Conservation (phyloP, 2,888 invertebrate species). For the Sinotaia quadrata region DNA sequence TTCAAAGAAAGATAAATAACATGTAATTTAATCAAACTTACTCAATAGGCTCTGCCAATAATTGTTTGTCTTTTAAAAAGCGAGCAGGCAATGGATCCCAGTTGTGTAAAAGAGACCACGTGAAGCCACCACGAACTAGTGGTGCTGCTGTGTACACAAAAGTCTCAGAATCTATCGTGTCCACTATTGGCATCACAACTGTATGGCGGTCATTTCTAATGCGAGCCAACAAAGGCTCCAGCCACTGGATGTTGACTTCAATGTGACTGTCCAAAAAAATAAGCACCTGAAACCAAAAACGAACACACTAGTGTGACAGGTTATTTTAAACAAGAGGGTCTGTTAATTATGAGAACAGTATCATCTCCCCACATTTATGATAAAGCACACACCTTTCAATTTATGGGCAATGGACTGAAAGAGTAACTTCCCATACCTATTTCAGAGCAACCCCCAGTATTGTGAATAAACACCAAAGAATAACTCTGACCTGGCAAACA, state of each 20-base stretch:
- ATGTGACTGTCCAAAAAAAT: slow-evolving; percentile 96
- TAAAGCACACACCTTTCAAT: too few relatives aligned
- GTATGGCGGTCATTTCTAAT: slow-evolving; percentile 80
- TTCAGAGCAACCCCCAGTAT: too few relatives aligned
- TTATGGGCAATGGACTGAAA: too few relatives aligned
- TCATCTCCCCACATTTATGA: too few relatives aligned
- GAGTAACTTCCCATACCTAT: too few relatives aligned
- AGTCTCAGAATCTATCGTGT: slow-evolving; percentile 95
- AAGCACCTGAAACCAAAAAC: slow-evolving; percentile 82
- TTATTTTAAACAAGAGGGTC: too few relatives aligned
- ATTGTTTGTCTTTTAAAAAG: slow-evolving; percentile 52
- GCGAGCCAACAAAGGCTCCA: slow-evolving; percentile 86
- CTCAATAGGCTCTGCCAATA: slow-evolving; percentile 43
- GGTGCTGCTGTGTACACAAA: slow-evolving; percentile 92
- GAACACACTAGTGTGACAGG: too few relatives aligned
- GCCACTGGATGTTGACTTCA: slow-evolving; percentile 93
- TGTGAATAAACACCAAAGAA: too few relatives aligned
- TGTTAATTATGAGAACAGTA: too few relatives aligned
- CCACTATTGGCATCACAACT: slow-evolving; percentile 87
- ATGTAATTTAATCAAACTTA: slow-evolving; percentile 33
- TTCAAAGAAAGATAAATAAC: background rate
- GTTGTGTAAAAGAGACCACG: slow-evolving; percentile 96
- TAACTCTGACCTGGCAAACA: too few relatives aligned
- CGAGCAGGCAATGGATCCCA: slow-evolving; percentile 89
- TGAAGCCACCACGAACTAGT: slow-evolving; percentile 94